A percentile compares a stretch with the other conserved stretches of the same genome.
Evolutionary conservation across 2,888 invertebrate species (phyloP).

Genomic region (Sinelater perroti): DNA sequence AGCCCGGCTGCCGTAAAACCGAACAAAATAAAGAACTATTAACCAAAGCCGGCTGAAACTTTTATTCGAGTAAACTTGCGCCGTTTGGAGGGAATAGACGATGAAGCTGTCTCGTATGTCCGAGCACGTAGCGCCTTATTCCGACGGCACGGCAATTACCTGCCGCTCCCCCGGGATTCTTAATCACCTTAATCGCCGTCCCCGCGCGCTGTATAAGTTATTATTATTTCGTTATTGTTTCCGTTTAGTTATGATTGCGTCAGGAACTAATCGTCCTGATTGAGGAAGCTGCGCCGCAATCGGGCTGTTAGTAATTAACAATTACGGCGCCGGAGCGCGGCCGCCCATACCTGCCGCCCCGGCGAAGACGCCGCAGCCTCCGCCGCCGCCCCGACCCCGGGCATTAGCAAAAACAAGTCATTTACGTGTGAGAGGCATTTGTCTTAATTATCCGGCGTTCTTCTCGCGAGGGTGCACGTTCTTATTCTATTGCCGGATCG

Average conservation of each 20-base stretch:
- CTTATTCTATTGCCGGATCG: conserved; percentile 41
- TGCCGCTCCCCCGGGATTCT: conserved; percentile 41
- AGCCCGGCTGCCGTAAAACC: conserved; percentile 50
- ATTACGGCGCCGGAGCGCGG: conserved; percentile 26
- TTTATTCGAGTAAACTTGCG: conserved; percentile 48
- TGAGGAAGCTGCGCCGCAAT: conserved; percentile 24
- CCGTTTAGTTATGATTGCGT: conserved; percentile 27
- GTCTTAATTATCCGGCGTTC: conserved; percentile 43
- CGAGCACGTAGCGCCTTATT: conserved; percentile 47
- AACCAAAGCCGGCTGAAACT: conserved; percentile 54
- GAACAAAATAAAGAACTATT: conserved; percentile 56
- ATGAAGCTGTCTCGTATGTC: conserved; percentile 49
- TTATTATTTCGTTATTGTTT: conserved; percentile 26
- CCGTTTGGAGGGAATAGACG: conserved; percentile 45
- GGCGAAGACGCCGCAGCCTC: conserved; percentile 25
- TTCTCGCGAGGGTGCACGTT: conserved; percentile 37
- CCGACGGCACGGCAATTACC: conserved; percentile 45
- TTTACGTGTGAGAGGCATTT: conserved; percentile 43
- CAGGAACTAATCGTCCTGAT: conserved; percentile 30
- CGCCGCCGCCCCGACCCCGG: conserved; percentile 30
- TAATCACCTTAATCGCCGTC: conserved; percentile 25
- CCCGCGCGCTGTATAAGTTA: conserved; percentile 25
- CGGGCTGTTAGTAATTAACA: conserved; percentile 33
- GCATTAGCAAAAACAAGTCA: conserved; percentile 44
- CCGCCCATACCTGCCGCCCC: conserved; percentile 12